These are phyloP conservation scores for Drosophila lacertosa DNA, from an alignment of 1,140 invertebrate genomes.

Conservation along the genomic window DNA sequence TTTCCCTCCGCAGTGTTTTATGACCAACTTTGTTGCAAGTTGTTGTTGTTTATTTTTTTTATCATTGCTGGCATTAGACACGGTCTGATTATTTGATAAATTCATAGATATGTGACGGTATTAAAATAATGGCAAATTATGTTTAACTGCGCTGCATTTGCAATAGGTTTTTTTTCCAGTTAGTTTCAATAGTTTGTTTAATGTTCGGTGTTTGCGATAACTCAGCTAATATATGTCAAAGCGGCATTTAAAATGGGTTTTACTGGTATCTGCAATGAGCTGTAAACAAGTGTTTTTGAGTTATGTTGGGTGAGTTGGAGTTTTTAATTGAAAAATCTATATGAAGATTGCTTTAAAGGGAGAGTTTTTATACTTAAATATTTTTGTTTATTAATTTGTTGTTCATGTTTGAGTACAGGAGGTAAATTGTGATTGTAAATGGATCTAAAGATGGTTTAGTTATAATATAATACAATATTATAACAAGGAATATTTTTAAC, in stretches of 20 bases:
- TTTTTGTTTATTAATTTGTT: too few species aligned
- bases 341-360: too few species aligned
- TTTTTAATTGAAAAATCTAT: too few species aligned
- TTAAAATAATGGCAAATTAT: constrained; percentile 70
- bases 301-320: neutral
- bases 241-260: neutral
- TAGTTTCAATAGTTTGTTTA: constrained; percentile 1
- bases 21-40: constrained; percentile 8
- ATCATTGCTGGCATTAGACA: constrained; percentile 74
- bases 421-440: too few species aligned
- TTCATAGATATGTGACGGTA: constrained; percentile 70
- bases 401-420: too few species aligned
- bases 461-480: too few species aligned
- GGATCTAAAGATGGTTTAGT: too few species aligned
- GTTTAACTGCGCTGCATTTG: constrained; percentile 33
- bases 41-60: constrained; percentile 32
- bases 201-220: neutral
- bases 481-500: too few species aligned
- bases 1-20: constrained; percentile 23
- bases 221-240: neutral
- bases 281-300: neutral
- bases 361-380: too few species aligned
- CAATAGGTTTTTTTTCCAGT: constrained; percentile 4
- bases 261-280: neutral
- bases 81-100: constrained; percentile 78